These are phyloP conservation scores for Menidia menidia DNA, from an alignment of 2,797 vertebrate species.

Conservation along the genomic window DNA sequence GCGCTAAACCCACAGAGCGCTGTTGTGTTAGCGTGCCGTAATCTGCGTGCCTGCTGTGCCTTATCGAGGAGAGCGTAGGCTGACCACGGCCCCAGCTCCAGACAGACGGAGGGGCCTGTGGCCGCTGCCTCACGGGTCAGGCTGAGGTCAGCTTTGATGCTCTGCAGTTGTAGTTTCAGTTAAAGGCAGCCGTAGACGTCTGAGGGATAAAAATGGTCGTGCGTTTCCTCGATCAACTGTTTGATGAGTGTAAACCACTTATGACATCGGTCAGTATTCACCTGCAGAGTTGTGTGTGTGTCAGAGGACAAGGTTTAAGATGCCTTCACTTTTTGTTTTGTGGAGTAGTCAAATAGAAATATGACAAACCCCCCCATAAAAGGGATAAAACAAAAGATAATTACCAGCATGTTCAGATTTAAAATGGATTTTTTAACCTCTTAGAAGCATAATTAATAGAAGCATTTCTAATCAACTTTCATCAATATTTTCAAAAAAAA, in stretches of 20 bases:
- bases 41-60: constrained; percentile 7
- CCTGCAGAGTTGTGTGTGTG: too few relatives aligned
- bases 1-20: constrained; percentile 15
- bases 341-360: too few relatives aligned
- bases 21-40: constrained; percentile 3
- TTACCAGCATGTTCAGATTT: neutral
- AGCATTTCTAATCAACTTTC: too few relatives aligned
- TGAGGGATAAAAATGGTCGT: too few relatives aligned
- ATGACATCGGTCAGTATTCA: too few relatives aligned
- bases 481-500: too few relatives aligned
- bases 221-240: too few relatives aligned
- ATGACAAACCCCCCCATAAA: too few relatives aligned
- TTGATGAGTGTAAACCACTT: too few relatives aligned
- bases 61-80: constrained; percentile 51
- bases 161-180: neutral
- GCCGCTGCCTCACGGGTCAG: constrained; percentile 24
- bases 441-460: too few relatives aligned
- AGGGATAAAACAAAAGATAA: neutral
- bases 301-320: too few relatives aligned
- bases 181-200: neutral
- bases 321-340: too few relatives aligned
- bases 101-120: constrained; percentile 30
- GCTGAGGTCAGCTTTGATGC: constrained; percentile 25
- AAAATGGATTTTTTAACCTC: neutral
- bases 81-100: constrained; percentile 38